These are phyloP conservation scores for Glossophaga mutica DNA, from an alignment of 2,797 vertebrate species.

Conservation along the genomic window DNA sequence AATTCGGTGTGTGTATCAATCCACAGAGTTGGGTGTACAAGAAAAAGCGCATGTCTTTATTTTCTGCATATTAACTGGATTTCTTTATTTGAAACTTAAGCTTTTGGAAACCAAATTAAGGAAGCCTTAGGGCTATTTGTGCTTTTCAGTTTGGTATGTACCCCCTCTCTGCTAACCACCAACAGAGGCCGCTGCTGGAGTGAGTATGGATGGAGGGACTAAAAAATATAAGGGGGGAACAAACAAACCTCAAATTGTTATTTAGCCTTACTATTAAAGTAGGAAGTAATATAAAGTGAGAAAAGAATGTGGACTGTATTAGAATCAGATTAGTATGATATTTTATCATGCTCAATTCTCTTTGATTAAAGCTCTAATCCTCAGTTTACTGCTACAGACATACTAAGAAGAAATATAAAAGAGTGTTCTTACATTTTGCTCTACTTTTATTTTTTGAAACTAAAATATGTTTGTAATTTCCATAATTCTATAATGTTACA, in stretches of 20 bases:
- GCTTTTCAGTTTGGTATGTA: background rate
- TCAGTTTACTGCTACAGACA: background rate
- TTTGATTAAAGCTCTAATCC: background rate
- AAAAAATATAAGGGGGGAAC: background rate
- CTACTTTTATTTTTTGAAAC: slow-evolving; percentile 31
- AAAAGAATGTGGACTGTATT: background rate
- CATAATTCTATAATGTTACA: slow-evolving; percentile 1
- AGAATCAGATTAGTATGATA: background rate
- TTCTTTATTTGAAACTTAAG: background rate
- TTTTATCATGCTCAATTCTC: background rate
- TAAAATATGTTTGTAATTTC: slow-evolving; percentile 27
- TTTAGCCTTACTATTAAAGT: background rate
- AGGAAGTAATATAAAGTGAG: background rate
- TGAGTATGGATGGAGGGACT: background rate
- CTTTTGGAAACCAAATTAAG: slow-evolving; percentile 10
- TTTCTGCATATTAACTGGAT: background rate
- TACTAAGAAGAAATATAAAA: slow-evolving; percentile 1
- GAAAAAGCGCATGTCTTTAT: background rate
- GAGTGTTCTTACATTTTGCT: background rate
- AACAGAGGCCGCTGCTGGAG: background rate
- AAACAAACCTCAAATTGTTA: slow-evolving; percentile 1
- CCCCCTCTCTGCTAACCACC: background rate
- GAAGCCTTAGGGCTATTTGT: background rate
- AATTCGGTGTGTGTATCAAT: background rate
- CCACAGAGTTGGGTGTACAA: background rate